Percentiles rank a stretch among this genome's conserved stretches.
Evolutionary conservation across 2,113 vertebrate genomes (phyloP).

Genomic region (Aptenodytes patagonicus): DNA sequence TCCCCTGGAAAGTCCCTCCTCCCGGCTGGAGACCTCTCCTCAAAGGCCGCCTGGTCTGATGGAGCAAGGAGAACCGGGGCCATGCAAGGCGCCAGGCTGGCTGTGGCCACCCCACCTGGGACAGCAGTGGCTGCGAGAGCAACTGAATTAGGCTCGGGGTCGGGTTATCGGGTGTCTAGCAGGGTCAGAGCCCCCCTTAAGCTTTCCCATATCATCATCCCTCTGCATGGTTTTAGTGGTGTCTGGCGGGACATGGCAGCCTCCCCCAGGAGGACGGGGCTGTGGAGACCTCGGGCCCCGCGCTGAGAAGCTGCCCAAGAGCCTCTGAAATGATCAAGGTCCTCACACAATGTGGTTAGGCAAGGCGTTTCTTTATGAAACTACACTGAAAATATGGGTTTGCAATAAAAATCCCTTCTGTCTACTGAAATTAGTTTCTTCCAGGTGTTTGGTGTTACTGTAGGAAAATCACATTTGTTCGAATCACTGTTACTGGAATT

Average conservation of each 20-base stretch:
- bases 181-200: background rate
- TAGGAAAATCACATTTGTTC: background rate
- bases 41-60: fast-evolving
- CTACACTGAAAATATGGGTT: background rate
- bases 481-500: background rate
- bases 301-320: background rate
- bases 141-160: background rate
- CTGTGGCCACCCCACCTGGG: background rate
- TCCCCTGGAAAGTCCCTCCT: background rate
- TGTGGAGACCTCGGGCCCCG: fast-evolving
- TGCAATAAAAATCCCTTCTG: background rate
- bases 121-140: background rate
- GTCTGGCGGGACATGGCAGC: background rate
- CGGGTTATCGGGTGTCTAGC: background rate
- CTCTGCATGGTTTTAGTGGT: background rate
- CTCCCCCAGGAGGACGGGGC: background rate
- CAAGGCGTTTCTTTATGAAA: background rate
- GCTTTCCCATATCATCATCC: background rate
- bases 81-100: background rate
- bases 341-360: background rate
- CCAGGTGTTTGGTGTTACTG: background rate
- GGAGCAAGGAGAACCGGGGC: background rate
- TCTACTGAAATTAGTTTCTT: background rate
- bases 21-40: background rate
- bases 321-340: background rate